Conservation (phyloP, 2,797 vertebrate genomes). For the Australoheros facetus region DNA sequence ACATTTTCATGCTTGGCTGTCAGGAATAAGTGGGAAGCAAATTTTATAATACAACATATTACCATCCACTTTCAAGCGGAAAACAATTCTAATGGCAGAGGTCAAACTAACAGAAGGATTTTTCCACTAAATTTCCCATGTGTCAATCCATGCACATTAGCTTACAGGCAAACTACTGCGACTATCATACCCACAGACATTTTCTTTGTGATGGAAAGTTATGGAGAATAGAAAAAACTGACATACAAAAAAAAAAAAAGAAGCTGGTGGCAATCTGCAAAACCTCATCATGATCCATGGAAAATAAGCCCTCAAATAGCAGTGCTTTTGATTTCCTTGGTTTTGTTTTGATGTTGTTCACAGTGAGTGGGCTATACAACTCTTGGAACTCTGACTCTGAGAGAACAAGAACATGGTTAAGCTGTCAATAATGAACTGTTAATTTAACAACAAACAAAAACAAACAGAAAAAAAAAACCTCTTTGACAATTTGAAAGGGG, state of each 20-base stretch:
- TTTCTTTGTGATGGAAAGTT: background rate
- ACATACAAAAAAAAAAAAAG: background rate
- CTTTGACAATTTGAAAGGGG: background rate
- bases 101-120: too few relatives aligned
- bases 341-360: background rate
- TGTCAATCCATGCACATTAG: background rate
- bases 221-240: background rate
- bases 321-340: background rate
- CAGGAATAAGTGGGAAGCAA: background rate
- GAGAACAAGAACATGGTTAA: background rate
- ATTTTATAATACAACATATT: background rate
- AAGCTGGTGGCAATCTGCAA: background rate
- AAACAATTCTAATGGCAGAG: constrained; percentile 22
- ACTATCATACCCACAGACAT: background rate
- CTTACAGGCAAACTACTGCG: constrained; percentile 20
- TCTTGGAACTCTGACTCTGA: background rate
- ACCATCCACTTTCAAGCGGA: background rate
- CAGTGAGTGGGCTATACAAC: background rate
- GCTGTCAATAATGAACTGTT: background rate
- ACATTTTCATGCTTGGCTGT: background rate
- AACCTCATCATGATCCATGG: background rate
- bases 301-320: too few relatives aligned
- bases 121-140: constrained; percentile 37
- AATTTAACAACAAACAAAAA: too few relatives aligned
- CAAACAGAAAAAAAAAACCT: rapidly evolving